Conservation (phyloP, 2,797 vertebrate species). For the Rhinatrema bivittatum region DNA sequence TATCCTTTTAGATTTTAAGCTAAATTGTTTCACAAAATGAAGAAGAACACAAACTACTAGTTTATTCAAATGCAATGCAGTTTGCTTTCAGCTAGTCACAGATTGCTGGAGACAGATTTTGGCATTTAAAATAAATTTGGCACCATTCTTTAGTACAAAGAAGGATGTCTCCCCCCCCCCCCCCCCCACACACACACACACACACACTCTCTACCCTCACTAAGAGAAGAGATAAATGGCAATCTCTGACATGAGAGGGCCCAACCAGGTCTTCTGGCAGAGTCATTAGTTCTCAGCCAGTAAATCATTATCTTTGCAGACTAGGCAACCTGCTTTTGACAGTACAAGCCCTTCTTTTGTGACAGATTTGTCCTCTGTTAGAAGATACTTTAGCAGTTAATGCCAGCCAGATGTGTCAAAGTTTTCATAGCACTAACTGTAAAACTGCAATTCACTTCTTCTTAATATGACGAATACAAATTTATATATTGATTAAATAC, state of each 20-base stretch:
- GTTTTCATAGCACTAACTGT: background rate
- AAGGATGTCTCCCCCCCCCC: too few relatives aligned
- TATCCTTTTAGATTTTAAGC: background rate
- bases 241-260: conserved; percentile 49
- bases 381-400: conserved; percentile 7
- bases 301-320: conserved; percentile 68
- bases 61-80: too few relatives aligned
- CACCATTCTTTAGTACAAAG: too few relatives aligned
- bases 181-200: too few relatives aligned
- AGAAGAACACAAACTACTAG: too few relatives aligned
- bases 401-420: background rate
- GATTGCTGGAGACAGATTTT: background rate
- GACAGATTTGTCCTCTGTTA: conserved; percentile 20
- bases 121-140: background rate
- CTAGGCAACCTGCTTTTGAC: conserved; percentile 61
- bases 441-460: too few relatives aligned
- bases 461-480: too few relatives aligned
- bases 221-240: conserved; percentile 50
- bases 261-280: conserved; percentile 64
- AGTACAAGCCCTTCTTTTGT: conserved; percentile 12
- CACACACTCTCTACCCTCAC: too few relatives aligned
- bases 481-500: too few relatives aligned
- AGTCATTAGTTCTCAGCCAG: conserved; percentile 62
- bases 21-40: too few relatives aligned
- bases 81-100: background rate